A percentile compares a stretch with the other conserved stretches of the same genome.
Evolutionary conservation across 2,113 vertebrate species (phyloP).

Genomic region (Pterocles orientalis): DNA sequence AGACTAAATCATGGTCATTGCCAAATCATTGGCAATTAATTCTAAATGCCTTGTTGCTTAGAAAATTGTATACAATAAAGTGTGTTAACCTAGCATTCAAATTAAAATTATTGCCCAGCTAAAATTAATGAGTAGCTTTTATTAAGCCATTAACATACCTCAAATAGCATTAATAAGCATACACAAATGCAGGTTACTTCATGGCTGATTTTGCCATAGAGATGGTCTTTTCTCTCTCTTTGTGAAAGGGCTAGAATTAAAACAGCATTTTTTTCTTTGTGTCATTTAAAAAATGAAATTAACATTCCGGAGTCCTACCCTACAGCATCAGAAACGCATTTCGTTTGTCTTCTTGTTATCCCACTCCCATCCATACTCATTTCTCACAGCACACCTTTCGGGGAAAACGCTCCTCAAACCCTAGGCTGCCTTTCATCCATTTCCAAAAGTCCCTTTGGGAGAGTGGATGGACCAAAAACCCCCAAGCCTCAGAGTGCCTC

Average conservation of each 20-base stretch:
- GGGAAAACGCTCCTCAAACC: not conserved
- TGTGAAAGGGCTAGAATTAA: not conserved
- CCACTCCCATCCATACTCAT: not conserved
- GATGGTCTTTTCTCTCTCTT: not conserved
- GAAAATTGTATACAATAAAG: not conserved
- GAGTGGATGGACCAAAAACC: not conserved
- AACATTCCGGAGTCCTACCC: not conserved
- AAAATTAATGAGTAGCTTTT: not conserved
- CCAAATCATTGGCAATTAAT: not conserved
- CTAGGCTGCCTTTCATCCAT: not conserved
- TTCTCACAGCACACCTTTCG: not conserved
- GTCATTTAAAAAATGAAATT: not conserved
- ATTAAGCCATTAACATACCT: not conserved
- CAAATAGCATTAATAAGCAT: not conserved
- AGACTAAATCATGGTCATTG: not conserved
- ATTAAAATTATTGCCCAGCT: not conserved
- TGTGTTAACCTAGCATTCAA: not conserved
- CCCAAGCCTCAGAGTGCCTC: not conserved
- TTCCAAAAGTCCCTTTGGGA: not conserved
- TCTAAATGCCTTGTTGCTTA: not conserved
- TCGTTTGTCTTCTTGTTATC: not conserved
- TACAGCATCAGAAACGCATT: not conserved
- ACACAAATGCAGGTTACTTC: not conserved
- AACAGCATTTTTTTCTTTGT: not conserved
- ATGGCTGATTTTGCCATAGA: not conserved